Base-by-base conservation (phyloP, 1,140 invertebrate species). In the Contarinia nasturtii region DNA sequence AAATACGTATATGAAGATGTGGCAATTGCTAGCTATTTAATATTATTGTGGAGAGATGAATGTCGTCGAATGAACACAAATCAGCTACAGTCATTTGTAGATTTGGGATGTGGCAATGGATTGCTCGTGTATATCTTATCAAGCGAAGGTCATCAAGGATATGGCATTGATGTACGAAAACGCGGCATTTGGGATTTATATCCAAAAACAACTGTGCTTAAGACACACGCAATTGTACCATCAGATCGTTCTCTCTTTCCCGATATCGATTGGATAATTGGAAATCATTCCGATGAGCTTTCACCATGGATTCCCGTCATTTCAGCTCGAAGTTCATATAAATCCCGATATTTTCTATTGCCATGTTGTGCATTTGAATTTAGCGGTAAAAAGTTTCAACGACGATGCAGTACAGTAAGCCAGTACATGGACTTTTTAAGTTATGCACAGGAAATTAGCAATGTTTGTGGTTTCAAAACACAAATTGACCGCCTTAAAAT, bases 1-100 rank as follows among this genome's bases (percentile, higher is more conserved):
- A 98, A 98, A 67, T 95, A 86, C 73, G 85, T 98, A 7, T 92
- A 85, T 70, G 93, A 98, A 73, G 94, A 98, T 63, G 72, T 98
- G 49, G 89, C 86, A 7, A 97, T 98, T 56, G 89, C 91, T 14
- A 70, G 86, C 2, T 98, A 98, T 64, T 67, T 98, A 15, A 66
- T 95, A 22, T 67, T 88, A 33, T 53, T 89, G 0, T 90, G 86
- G 86, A 67, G 76, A 43, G 54, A 69, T 36, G 68, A 71, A 44
- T 63, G 67, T 53, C 58, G 42, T 57, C 61, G 65, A 45, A 60
- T 62, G 20, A 59, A 60, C 37, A 58, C 59, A 17, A 18, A 54
- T 19, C 50, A 61, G 34, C 61, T 68, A 49, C 79, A 84, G 55
- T 75, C 69, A 2, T 97, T 97, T 73, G 74, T 93, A 1, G 93